Evolutionary conservation across 2,888 invertebrate genomes (phyloP).

Genomic region (Periphyllus acericola): DNA sequence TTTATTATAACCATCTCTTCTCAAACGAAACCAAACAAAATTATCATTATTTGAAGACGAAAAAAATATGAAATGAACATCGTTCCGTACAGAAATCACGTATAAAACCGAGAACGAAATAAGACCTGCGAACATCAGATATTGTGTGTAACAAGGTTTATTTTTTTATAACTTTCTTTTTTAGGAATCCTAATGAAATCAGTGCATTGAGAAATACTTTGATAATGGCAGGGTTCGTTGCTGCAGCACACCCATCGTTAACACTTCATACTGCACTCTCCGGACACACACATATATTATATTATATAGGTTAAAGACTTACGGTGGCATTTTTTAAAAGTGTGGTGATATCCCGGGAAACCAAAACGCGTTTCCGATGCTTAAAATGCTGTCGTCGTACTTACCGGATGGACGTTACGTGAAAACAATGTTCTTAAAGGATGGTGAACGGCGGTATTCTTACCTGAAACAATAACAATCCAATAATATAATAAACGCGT

Average conservation of each 20-base stretch:
- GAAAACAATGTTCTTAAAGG: background rate
- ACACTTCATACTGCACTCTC: background rate
- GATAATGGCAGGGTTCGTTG: background rate
- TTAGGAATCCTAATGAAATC: background rate
- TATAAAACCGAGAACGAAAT: too few relatives aligned
- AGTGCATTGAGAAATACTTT: background rate
- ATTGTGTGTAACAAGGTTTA: background rate
- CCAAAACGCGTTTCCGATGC: slow-evolving; percentile 41
- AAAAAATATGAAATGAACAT: background rate
- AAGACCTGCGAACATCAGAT: background rate
- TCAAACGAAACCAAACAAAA: background rate
- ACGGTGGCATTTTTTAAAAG: background rate
- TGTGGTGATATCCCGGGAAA: slow-evolving; percentile 4
- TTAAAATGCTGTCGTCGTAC: slow-evolving; percentile 29
- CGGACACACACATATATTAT: too few relatives aligned
- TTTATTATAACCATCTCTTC: too few relatives aligned
- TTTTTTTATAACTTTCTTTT: too few relatives aligned
- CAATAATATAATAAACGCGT: background rate
- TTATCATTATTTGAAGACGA: background rate
- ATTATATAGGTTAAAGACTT: background rate
- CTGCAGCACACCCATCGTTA: background rate
- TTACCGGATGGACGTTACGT: slow-evolving; percentile 47
- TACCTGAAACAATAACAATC: slow-evolving; percentile 43
- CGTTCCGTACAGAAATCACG: background rate
- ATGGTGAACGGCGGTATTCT: background rate